phyloP scores from a whole-genome alignment of 2,888 invertebrate species.

The Eupelmus urozonus region DNA sequence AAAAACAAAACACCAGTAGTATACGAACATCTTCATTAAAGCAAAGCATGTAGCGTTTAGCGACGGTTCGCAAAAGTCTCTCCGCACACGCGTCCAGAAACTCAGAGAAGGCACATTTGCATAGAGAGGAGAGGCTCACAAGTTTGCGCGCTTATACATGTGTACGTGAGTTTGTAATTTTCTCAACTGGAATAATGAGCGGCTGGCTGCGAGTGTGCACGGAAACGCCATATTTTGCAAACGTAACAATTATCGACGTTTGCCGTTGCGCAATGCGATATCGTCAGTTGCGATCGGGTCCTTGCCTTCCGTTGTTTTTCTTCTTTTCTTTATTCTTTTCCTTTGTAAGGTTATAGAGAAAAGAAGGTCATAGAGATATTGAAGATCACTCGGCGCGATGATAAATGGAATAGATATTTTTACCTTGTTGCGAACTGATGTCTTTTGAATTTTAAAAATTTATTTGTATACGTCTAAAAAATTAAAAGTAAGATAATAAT shows the following conservation, averaged over 20 bases:
- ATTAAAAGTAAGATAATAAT: too few relatives aligned
- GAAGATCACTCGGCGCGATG: too few relatives aligned
- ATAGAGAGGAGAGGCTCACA: conserved; percentile 1
- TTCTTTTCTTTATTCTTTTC: background rate
- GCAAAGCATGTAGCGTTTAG: conserved; percentile 3
- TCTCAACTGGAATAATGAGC: conserved; percentile 32
- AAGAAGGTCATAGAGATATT: background rate
- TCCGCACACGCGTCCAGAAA: background rate
- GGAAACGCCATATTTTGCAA: conserved; percentile 30
- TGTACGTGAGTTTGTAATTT: conserved; percentile 36
- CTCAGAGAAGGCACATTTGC: background rate
- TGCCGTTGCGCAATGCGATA: conserved; percentile 27
- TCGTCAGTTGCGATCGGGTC: background rate
- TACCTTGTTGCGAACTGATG: too few relatives aligned
- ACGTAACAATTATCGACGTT: conserved; percentile 48
- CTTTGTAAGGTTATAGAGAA: background rate
- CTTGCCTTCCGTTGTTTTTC: background rate
- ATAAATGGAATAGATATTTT: too few relatives aligned
- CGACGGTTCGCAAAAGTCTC: background rate
- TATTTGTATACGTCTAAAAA: too few relatives aligned
- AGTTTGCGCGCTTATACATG: background rate
- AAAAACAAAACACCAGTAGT: too few relatives aligned
- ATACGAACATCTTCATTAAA: background rate
- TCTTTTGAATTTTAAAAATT: too few relatives aligned
- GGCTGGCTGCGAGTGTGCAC: background rate